Base-by-base conservation (phyloP, 1,140 invertebrate species). In the Polypedilum pembai region DNA sequence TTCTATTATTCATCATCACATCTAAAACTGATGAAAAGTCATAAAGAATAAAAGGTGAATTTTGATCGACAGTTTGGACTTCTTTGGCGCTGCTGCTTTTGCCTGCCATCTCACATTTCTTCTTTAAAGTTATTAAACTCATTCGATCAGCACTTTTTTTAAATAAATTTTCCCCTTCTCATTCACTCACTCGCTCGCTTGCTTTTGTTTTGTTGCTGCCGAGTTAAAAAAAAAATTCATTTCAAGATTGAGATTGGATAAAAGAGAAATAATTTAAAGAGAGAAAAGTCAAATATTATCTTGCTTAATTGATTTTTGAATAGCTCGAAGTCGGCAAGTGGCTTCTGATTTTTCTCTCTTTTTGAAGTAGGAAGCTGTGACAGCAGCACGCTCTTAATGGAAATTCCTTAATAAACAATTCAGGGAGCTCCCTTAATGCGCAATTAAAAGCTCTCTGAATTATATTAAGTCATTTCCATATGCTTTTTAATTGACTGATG, bases 51-150 rank as follows among this genome's bases (percentile, higher is more conserved):
- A 18, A 69, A 69, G 10, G 65, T 18, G n/a, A 56, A 21, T 18
- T 69, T 69, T 69, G 65, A 69, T 69, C 65, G 65, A 69, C 65
- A 69, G 65, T 69, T 69, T 69, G 65, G 10, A 69, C 65, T 18
- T 69, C 65, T 69, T 18, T 20, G 65, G 20, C 17, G 65, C 17
- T 69, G 65, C 65, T 69, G 65, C 45, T 12, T 56, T 21, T 18
- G 8, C 8, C 65, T 20, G n/a, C 17, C 65, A 69, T 8, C 65
- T 33, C 24, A 15, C 45, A 56, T 56, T 56, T 33, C 24, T 18
- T 69, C 65, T 69, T 20, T 5, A 21, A 69, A 69, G 17, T 69
- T 69, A 69, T 69, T 69, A 69, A 69, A 69, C 17, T 18, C 17
- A 69, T 18, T 69, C 65, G 65, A 69, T 69, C 65, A 69, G 65